These are phyloP conservation scores for Chamaea fasciata DNA, from an alignment of 2,113 vertebrate genomes.

Conservation along the genomic window DNA sequence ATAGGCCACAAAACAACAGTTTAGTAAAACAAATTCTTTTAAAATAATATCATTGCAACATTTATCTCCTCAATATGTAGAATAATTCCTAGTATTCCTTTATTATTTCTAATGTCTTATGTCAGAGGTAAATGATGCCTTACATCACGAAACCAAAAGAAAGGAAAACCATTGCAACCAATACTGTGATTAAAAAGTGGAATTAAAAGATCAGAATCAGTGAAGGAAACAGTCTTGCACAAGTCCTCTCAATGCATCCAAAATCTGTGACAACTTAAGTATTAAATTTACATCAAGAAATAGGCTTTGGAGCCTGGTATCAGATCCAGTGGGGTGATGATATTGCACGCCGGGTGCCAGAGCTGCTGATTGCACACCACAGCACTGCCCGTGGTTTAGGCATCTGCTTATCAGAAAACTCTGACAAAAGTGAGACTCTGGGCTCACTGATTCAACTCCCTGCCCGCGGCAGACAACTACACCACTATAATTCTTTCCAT, in stretches of 20 bases:
- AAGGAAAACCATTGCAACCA: neutral
- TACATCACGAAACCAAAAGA: neutral
- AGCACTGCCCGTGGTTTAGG: rapidly evolving
- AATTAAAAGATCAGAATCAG: neutral
- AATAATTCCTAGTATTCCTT: neutral
- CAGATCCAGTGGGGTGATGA: rapidly evolving
- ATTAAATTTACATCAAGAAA: neutral
- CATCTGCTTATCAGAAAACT: neutral
- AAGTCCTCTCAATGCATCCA: neutral
- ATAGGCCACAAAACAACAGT: neutral
- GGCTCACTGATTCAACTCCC: neutral
- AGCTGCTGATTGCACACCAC: neutral
- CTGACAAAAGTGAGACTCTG: neutral
- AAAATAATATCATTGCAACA: neutral
- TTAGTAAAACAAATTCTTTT: neutral
- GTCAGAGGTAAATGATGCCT: neutral
- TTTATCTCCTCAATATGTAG: neutral
- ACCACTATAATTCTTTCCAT: neutral
- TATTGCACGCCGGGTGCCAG: rapidly evolving
- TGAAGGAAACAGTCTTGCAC: neutral
- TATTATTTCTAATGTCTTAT: neutral
- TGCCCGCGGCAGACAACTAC: neutral
- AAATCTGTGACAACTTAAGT: neutral
- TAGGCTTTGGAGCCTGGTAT: neutral
- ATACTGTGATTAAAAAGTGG: neutral